Percentiles rank a stretch among this genome's conserved stretches.
These are phyloP conservation scores for Ephydatia muelleri DNA, from an alignment of 37 sponge, comb jelly and placozoan genomes.

Conservation along the genomic window DNA sequence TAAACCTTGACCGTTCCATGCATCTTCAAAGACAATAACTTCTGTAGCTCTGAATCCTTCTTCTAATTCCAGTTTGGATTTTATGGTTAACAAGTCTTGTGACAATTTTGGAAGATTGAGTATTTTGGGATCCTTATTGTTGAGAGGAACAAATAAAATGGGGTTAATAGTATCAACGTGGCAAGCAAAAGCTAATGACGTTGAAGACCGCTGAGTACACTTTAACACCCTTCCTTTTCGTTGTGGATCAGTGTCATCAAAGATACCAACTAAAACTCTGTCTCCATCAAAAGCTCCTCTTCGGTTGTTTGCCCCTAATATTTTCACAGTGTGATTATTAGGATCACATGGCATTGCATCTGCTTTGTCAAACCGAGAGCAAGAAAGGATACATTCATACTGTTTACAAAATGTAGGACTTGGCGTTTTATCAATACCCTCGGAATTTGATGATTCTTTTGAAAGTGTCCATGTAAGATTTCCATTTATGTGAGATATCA, in stretches of 20 bases:
- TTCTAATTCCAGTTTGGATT: background rate
- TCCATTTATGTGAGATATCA: background rate
- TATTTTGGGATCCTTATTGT: conserved; percentile 44
- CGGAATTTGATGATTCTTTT: conserved; percentile 5
- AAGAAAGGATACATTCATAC: conserved; percentile 25
- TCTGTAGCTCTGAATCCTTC: conserved; percentile 1
- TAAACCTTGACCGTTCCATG: background rate
- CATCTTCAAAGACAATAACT: conserved; percentile 49
- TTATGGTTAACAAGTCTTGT: conserved; percentile 18
- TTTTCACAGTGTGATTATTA: conserved; percentile 5
- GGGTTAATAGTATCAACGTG: conserved; percentile 35
- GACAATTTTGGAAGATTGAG: conserved; percentile 70
- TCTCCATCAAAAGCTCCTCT: conserved; percentile 70
- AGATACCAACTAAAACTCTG: conserved; percentile 41
- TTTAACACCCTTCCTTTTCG: conserved; percentile 37
- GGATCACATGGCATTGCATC: conserved; percentile 63
- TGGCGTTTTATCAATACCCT: background rate
- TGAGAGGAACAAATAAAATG: conserved; percentile 58
- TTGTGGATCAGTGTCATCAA: conserved; percentile 3
- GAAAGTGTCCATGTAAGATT: background rate
- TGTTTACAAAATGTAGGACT: background rate
- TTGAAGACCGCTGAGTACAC: conserved; percentile 15
- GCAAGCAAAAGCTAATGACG: conserved; percentile 41
- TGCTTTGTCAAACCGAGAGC: conserved; percentile 11
- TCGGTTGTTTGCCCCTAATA: conserved; percentile 50